Conservation (phyloP, 2,888 invertebrate genomes). For the Pyralis farinalis region DNA sequence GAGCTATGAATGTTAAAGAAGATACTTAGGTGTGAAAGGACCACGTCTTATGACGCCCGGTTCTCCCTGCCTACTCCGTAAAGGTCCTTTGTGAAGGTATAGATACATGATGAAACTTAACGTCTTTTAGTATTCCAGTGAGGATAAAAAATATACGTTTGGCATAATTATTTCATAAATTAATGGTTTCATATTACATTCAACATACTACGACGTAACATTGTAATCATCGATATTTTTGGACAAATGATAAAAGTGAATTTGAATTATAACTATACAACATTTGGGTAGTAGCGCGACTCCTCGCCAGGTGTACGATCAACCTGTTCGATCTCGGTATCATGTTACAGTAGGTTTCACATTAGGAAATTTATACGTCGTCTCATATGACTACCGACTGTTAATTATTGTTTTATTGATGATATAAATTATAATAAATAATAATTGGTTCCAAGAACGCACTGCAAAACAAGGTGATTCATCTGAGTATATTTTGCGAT, state of each 20-base stretch:
- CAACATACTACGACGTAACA: no score
- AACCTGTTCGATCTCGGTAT: constrained; percentile 63
- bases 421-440: constrained; percentile 73
- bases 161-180: no score
- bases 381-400: constrained; percentile 73
- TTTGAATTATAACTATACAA: constrained; percentile 40
- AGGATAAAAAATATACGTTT: no score
- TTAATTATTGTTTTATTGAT: constrained; percentile 75
- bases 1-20: no score
- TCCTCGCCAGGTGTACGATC: constrained; percentile 61
- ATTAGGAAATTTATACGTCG: constrained; percentile 78
- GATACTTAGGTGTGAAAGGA: no score
- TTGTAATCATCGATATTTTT: constrained; percentile 42
- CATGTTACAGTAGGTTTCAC: constrained; percentile 76
- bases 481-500: constrained; percentile 51
- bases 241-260: constrained; percentile 44
- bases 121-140: no score
- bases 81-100: no score
- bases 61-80: no score
- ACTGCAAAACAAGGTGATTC: constrained; percentile 78
- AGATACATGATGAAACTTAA: no score
- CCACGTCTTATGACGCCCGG: no score
- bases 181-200: no score
- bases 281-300: constrained; percentile 25
- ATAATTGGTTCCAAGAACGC: constrained; percentile 69